A percentile compares a stretch with the other conserved stretches of the same genome.
Evolutionary conservation across 2,797 vertebrate species (phyloP).

Genomic region (Myiothlypis coronata): DNA sequence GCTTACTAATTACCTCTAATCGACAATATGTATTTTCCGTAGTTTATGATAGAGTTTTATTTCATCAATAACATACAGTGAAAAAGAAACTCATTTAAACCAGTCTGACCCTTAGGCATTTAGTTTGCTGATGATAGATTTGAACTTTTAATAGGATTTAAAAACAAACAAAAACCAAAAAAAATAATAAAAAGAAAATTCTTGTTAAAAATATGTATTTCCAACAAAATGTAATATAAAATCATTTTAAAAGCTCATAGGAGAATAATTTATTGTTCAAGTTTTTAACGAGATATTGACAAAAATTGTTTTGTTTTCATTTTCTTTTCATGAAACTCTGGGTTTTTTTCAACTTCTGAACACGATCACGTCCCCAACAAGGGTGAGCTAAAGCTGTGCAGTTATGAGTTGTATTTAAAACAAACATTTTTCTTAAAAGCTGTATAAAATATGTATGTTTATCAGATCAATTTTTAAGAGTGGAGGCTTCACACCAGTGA

Average conservation of each 20-base stretch:
- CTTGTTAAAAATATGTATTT: constrained; percentile 62
- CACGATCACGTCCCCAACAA: constrained; percentile 60
- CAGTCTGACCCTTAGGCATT: constrained; percentile 72
- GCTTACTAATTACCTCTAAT: constrained; percentile 80
- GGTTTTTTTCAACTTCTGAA: constrained; percentile 71
- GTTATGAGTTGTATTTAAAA: constrained; percentile 74
- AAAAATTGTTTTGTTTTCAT: constrained; percentile 49
- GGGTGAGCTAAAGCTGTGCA: constrained; percentile 67
- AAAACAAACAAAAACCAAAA: background rate
- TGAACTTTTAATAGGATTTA: constrained; percentile 69
- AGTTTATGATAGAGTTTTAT: constrained; percentile 75
- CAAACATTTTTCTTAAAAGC: constrained; percentile 73
- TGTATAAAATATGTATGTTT: constrained; percentile 87
- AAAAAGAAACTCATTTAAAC: constrained; percentile 67
- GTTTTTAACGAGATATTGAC: constrained; percentile 68
- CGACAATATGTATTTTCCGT: constrained; percentile 73
- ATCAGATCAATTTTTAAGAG: constrained; percentile 87
- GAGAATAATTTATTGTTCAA: constrained; percentile 70
- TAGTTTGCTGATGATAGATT: constrained; percentile 73
- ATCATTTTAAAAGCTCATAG: constrained; percentile 70
- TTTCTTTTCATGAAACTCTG: constrained; percentile 75
- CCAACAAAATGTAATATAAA: constrained; percentile 75
- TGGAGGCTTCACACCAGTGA: constrained; percentile 77
- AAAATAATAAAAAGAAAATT: background rate
- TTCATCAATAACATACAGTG: constrained; percentile 69